Evolutionary conservation across 2,888 invertebrate genomes (phyloP).

Genomic region (Acronicta aceris): DNA sequence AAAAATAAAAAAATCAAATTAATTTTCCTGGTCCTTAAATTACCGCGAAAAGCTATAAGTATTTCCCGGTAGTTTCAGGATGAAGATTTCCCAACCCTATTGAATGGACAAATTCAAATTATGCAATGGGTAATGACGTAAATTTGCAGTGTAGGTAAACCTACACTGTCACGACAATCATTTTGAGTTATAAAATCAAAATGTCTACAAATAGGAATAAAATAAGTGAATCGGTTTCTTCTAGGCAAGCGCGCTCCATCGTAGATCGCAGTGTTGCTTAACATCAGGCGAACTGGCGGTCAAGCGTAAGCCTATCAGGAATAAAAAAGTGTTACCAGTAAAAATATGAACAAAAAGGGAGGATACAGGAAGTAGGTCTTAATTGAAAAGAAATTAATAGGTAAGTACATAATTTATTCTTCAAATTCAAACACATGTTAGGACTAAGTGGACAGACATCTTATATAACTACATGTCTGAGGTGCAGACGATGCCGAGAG

Average conservation of each 20-base stretch:
- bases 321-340: too few relatives aligned
- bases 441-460: background rate
- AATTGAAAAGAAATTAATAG: background rate
- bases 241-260: too few relatives aligned
- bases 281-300: too few relatives aligned
- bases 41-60: too few relatives aligned
- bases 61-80: too few relatives aligned
- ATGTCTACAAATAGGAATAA: background rate
- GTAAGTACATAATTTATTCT: conserved; percentile 8
- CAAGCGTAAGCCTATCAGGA: too few relatives aligned
- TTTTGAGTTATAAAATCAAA: conserved; percentile 2
- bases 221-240: background rate
- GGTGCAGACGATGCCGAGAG: conserved; percentile 7
- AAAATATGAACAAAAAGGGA: too few relatives aligned
- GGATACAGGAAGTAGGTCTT: too few relatives aligned
- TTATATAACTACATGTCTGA: conserved; percentile 20
- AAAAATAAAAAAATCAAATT: too few relatives aligned
- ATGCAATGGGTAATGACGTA: conserved; percentile 19
- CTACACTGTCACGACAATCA: conserved; percentile 3
- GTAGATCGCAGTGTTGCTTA: too few relatives aligned
- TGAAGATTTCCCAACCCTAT: too few relatives aligned
- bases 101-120: conserved; percentile 26
- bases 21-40: too few relatives aligned
- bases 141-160: background rate
- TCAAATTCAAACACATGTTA: conserved; percentile 2